Evolutionary conservation across 2,113 vertebrate species (phyloP), one percentile per base, ranked within the genome.

Genomic region (Clarias macrocephalus): DNA sequence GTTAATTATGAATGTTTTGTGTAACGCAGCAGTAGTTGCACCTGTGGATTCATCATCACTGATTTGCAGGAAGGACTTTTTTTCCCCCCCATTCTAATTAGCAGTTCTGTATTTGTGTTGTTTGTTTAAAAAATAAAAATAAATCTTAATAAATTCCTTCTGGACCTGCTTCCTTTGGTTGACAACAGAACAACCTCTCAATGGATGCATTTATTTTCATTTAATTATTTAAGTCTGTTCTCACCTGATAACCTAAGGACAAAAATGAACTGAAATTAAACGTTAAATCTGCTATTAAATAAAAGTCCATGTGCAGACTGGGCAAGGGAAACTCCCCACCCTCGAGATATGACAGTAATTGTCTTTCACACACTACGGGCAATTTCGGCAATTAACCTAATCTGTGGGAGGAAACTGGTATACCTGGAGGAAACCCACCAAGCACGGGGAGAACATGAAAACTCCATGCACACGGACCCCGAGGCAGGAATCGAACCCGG

Each of bases 211-310:
- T 84, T 72, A 18, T 21, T 56, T 60, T 68, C 18, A 42, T 75
- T 76, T n/a, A n/a, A 77, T 56, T 54, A 25, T 13, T 9, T 85
- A 60, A 75, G 70, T 23, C 83, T 85, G 83, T 76, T 62, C 52
- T 56, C 33, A 85, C 83, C 56, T 54, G 70, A 85, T 76, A 83
- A 56, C 30, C 70, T 16, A 60, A 75, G 28, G 75, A 48, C 70
- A 82, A 65, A 65, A 3, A 48, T 48, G 48, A 21, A 33, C 4
- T 9, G 19, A 25, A 66, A 56, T 48, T 66, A 66, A 83, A 83
- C 11, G 25, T 28, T n/a, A 48, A 72, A 60, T 70, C 65, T 28
- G n/a, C n/a, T 28, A 63, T 25, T 84, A 59, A 59, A 59, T 60
- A 48, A 48, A 48, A 8, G 48, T 48, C 48, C 6, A 48, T 7